Percentiles rank a stretch among this genome's conserved stretches.
Conservation (phyloP, 2,113 vertebrate genomes). For the Okapia johnstoni region DNA sequence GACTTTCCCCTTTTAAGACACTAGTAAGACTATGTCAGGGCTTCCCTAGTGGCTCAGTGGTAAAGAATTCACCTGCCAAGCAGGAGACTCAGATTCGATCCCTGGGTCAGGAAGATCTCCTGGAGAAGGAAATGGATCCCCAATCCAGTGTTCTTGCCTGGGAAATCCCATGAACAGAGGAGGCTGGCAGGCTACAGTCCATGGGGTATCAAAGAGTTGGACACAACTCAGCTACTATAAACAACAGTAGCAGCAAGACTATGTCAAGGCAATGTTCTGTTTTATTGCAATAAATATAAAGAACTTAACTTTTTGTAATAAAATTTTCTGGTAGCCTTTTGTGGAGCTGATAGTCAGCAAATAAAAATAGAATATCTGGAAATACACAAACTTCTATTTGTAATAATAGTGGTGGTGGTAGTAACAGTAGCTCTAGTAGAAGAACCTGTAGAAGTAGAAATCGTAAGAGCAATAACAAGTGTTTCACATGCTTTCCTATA, state of each 20-base stretch:
- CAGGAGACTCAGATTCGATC: not conserved
- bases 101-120: not conserved
- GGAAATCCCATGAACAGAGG: not conserved
- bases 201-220: not conserved
- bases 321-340: not conserved
- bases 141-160: not conserved
- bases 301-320: not conserved
- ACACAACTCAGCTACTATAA: not conserved
- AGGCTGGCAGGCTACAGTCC: not conserved
- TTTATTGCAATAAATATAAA: not conserved
- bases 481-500: not conserved
- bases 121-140: not conserved
- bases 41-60: not conserved
- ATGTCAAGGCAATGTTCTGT: not conserved
- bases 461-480: not conserved
- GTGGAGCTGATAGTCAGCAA: not conserved
- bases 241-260: not conserved
- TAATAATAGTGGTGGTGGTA: not conserved
- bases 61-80: not conserved
- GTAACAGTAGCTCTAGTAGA: not conserved
- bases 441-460: not conserved
- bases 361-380: not conserved
- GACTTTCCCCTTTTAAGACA: not conserved
- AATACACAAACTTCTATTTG: not conserved
- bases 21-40: not conserved